Evolutionary conservation across 2,888 invertebrate genomes (phyloP).

Genomic region (Muscina levida): DNA sequence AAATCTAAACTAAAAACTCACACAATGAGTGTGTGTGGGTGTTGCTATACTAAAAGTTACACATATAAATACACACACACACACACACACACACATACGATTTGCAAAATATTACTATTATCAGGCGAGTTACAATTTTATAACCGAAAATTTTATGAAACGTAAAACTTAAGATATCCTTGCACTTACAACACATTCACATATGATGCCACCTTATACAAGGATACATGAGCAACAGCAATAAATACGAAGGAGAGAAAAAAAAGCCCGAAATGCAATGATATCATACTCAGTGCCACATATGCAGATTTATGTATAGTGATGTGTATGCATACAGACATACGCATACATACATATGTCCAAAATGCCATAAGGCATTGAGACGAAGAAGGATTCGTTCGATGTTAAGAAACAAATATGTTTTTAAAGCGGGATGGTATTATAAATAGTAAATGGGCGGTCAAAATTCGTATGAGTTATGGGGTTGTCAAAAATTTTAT

Average conservation of each 20-base stretch:
- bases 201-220: constrained; percentile 59
- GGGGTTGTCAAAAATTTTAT: no score
- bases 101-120: constrained; percentile 67
- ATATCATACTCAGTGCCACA: constrained; percentile 18
- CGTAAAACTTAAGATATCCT: constrained; percentile 76
- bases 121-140: constrained; percentile 69
- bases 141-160: constrained; percentile 76
- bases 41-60: no score
- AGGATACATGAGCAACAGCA: constrained; percentile 33
- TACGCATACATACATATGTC: constrained; percentile 15
- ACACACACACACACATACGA: constrained; percentile 58
- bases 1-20: constrained; percentile 30
- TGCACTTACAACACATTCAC: constrained; percentile 46
- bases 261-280: constrained; percentile 34
- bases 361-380: constrained; percentile 47
- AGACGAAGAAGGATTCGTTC: constrained; percentile 55
- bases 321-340: background rate
- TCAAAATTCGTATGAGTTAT: no score
- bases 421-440: constrained; percentile 48
- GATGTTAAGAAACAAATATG: constrained; percentile 33
- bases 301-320: constrained; percentile 44
- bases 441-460: no score
- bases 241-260: constrained; percentile 2
- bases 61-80: background rate
- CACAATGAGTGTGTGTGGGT: no score